Base-by-base conservation (phyloP, 2,797 vertebrate species). In the Phataginus tricuspis region DNA sequence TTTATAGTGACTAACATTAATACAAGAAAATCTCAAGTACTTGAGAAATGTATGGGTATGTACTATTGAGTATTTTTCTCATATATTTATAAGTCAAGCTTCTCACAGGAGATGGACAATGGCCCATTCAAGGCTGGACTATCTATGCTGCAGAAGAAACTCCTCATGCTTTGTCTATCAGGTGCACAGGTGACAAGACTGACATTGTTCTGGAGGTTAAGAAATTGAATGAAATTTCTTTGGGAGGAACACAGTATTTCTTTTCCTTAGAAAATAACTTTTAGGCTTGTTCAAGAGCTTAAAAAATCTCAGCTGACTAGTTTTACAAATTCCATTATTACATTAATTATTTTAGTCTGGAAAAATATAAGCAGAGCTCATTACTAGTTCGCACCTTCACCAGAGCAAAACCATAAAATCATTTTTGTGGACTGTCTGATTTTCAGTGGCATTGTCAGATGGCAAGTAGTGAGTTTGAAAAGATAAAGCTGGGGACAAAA, bases 1-100 rank as follows among this genome's bases (percentile, higher is more conserved):
- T 80, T 92, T 68, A 84, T 68, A 84, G 59, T 80, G 39, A 97
- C 95, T 77, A 86, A 69, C 42, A 66, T 94, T 86, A 95, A 37
- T 45, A 63, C 14, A 92, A 57, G 45, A 86, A 78, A 79, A 95
- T 63, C 55, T 95, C 86, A 84, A 86, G 68, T 57, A 72, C 57
- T 91, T 71, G 39, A 92, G 64, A 89, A 64, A n/a, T 57, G 14
- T 75, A 89, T 55, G 64, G 49, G 72, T 74, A 78, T 29, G 29
- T 51, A 79, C 49, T 55, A 10, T 6, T 78, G 6, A 51, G 16
- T 83, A 27, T 68, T 82, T 77, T 77, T 55, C 59, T 89, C 80
- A 80, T 13, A 53, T 79, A 57, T 19, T 37, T 51, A 31, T 64
- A 42, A 85, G 61, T 19, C 34, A 66, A 51, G 75, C 63, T 94